Evolutionary conservation across 2,888 invertebrate genomes (phyloP).

Genomic region (Cataglyphis altisquamis): DNA sequence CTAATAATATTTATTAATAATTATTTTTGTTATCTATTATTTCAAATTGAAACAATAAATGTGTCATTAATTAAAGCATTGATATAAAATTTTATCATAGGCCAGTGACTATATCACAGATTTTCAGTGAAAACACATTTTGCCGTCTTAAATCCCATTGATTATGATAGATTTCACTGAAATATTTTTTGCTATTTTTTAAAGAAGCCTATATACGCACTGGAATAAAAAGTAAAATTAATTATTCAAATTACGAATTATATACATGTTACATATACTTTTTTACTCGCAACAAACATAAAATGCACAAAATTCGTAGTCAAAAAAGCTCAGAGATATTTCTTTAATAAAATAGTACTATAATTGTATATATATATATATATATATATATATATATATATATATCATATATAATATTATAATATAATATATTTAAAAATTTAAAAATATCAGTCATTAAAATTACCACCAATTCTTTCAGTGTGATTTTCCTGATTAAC

Average conservation of each 20-base stretch:
- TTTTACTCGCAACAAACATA: background rate
- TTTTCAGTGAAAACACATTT: too few relatives aligned
- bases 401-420: background rate
- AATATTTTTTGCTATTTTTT: too few relatives aligned
- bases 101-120: too few relatives aligned
- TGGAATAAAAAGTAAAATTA: background rate
- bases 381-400: background rate
- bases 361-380: background rate
- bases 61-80: too few relatives aligned
- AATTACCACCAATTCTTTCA: background rate
- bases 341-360: background rate
- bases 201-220: background rate
- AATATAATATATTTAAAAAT: background rate
- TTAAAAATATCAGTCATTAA: background rate
- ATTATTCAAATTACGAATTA: background rate
- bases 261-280: background rate
- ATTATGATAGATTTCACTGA: too few relatives aligned
- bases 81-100: too few relatives aligned
- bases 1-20: too few relatives aligned
- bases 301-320: background rate
- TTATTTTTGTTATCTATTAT: background rate
- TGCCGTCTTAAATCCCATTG: too few relatives aligned
- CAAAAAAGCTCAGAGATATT: background rate
- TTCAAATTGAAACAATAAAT: too few relatives aligned
- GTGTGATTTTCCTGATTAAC: background rate